Conservation (phyloP, 2,113 vertebrate genomes). For the Chaetops frenatus region DNA sequence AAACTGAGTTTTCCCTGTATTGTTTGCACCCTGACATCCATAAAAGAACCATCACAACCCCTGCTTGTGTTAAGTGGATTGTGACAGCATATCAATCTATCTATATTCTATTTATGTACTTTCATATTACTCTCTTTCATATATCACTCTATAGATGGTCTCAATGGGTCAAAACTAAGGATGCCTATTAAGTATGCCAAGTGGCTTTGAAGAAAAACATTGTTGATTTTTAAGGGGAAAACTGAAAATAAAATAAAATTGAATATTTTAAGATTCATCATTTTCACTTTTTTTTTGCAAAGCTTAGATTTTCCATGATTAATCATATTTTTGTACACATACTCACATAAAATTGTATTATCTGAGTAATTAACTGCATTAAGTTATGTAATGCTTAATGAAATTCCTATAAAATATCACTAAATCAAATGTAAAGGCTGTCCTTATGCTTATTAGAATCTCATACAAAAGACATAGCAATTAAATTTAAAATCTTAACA, state of each 20-base stretch:
- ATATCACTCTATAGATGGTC: not conserved
- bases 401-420: not conserved
- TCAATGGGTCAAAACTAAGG: not conserved
- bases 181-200: not conserved
- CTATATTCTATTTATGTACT: not conserved
- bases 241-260: not conserved
- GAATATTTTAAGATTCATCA: not conserved
- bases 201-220: not conserved
- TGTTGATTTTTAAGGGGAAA: not conserved
- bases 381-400: not conserved
- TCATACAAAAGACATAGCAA: not conserved
- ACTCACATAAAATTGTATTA: not conserved
- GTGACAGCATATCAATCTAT: no score
- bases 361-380: not conserved
- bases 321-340: not conserved
- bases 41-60: no score
- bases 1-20: no score
- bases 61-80: no score
- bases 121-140: not conserved
- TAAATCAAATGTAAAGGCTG: not conserved
- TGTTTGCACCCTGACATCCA: no score
- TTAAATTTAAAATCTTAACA: not conserved
- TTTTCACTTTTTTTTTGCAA: not conserved
- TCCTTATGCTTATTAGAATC: not conserved
- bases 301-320: not conserved